Evolutionary conservation across 2,113 vertebrate genomes (phyloP).

Genomic region (Bathybates hornii): DNA sequence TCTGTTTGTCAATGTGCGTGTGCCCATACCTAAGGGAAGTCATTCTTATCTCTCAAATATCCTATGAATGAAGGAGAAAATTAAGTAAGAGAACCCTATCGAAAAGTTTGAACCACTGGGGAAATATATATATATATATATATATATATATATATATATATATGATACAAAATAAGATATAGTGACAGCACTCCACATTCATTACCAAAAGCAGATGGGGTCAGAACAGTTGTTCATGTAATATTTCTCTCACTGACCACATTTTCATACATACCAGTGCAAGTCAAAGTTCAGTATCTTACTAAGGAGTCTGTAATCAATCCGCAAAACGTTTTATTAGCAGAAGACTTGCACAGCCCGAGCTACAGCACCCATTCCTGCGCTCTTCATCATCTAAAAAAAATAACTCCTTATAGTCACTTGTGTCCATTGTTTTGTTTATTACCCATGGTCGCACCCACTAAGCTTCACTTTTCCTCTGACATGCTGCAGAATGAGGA

Average conservation of each 20-base stretch:
- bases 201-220: neutral
- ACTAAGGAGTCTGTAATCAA: neutral
- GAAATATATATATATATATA: neutral
- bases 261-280: neutral
- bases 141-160: fast-evolving
- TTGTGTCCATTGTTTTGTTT: neutral
- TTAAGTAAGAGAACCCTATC: neutral
- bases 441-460: neutral
- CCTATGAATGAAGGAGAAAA: neutral
- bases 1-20: neutral
- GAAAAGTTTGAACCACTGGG: neutral
- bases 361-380: neutral
- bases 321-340: neutral
- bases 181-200: neutral
- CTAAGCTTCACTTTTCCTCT: neutral
- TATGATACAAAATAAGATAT: neutral
- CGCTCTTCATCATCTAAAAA: neutral
- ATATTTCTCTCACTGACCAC: neutral
- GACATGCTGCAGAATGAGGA: neutral
- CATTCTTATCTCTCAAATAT: neutral
- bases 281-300: neutral
- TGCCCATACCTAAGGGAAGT: neutral
- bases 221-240: neutral
- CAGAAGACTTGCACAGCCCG: neutral
- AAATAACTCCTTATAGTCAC: neutral